Base-by-base conservation (phyloP, 92 coral and sea anemone species). In the Heteractis magnifica region DNA sequence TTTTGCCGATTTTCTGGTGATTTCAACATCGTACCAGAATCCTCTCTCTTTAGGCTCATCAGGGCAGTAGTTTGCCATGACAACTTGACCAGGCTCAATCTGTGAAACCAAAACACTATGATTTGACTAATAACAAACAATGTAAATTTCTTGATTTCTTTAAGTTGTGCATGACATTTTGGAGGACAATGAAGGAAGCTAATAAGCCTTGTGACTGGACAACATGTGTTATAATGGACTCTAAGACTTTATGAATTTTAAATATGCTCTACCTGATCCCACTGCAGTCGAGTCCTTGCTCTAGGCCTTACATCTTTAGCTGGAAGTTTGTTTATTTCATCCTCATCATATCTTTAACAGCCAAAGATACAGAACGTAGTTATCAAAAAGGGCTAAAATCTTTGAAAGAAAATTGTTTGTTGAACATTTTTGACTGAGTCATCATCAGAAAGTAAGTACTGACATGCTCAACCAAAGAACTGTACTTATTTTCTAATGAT, bases 31-130 rank as follows among this genome's bases (percentile, higher is more conserved):
- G 85, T 96, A 96, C 99, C 99, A 96, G 81, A 90, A 96, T 18
- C 99, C 99, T 80, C 99, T 81, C 79, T 96, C 99, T 56, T 96
- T 92, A 64, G 99, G 98, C 60, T 94, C 98, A 84, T 96, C 99
- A n/a, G 92, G 91, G 79, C 93, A 94, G 84, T 94, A 96, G 81
- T 96, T 96, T 76, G 99, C 99, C 99, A 96, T 96, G 81, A 96
- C 98, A 0, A 89, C 84, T 74, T 96, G 98, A 55, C 98, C 99
- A 58, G 89, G 90, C 58, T 89, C 91, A 34, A 96, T 56, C 98
- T 95, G 81, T 71, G 71, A 19, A 62, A 65, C 34, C 19, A 18
- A 23, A 6, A 58, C 11, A 51, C 44, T 34, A 34, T 34, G 44
- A 34, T 34, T 34, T 34, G 44, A 34, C 44, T 34, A 34, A 34